A percentile compares a stretch with the other conserved stretches of the same genome.
These are phyloP conservation scores for Anastatus disparis DNA, from an alignment of 1,140 invertebrate species.

Conservation along the genomic window DNA sequence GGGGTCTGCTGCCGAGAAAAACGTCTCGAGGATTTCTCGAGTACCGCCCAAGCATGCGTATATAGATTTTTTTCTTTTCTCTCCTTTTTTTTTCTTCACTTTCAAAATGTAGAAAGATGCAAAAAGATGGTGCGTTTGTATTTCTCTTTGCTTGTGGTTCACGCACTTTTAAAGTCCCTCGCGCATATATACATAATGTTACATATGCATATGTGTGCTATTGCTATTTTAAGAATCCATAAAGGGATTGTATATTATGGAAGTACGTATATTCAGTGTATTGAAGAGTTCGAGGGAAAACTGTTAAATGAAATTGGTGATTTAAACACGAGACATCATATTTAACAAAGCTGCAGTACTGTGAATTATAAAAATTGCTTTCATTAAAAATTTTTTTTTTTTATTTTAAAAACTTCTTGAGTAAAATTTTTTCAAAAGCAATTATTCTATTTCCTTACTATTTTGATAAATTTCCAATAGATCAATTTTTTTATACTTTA, in stretches of 20 bases:
- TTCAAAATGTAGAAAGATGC: neutral
- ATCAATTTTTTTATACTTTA: too few relatives aligned
- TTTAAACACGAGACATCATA: too few relatives aligned
- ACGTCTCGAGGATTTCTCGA: slow-evolving; percentile 16
- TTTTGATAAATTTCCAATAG: too few relatives aligned
- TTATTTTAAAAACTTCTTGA: too few relatives aligned
- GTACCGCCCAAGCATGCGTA: neutral
- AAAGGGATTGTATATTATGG: too few relatives aligned
- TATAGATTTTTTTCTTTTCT: neutral
- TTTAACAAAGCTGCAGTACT: too few relatives aligned
- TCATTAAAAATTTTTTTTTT: too few relatives aligned
- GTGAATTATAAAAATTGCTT: too few relatives aligned
- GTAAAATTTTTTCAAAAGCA: too few relatives aligned
- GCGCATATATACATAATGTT: neutral
- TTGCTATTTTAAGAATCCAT: slow-evolving; percentile 13
- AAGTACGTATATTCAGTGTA: neutral
- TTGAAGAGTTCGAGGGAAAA: neutral
- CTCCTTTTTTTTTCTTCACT: neutral
- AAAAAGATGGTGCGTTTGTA: neutral
- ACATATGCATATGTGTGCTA: neutral
- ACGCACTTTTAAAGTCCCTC: slow-evolving; percentile 4
- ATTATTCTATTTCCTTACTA: too few relatives aligned
- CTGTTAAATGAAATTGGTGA: too few relatives aligned
- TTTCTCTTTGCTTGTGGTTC: too few relatives aligned
- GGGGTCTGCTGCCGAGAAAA: slow-evolving; percentile 11